phyloP scores from a whole-genome alignment of 2,113 vertebrate genomes.

The Arvicanthis niloticus region DNA sequence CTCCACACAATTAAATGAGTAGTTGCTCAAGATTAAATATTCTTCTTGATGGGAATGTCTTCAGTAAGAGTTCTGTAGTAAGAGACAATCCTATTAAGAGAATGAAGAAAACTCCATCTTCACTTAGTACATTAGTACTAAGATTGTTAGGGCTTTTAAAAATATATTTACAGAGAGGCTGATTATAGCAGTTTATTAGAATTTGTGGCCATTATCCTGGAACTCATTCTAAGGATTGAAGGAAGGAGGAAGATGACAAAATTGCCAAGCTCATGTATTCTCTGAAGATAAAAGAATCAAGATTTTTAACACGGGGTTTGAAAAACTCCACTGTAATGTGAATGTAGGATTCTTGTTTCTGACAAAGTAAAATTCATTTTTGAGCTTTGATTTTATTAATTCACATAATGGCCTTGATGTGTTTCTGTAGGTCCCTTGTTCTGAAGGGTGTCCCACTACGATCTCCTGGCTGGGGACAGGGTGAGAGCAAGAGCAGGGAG shows the following conservation, averaged over 20 bases:
- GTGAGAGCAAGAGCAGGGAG: too few relatives aligned
- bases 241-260: background rate
- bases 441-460: too few relatives aligned
- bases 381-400: background rate
- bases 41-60: slow-evolving; percentile 6
- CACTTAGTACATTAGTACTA: background rate
- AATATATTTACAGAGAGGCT: background rate
- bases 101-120: background rate
- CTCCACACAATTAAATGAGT: slow-evolving; percentile 46
- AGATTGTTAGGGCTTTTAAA: background rate
- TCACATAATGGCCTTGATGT: too few relatives aligned
- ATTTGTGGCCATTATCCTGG: rapidly evolving
- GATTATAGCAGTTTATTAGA: background rate
- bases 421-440: background rate
- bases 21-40: background rate
- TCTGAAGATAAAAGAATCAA: background rate
- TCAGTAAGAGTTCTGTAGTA: background rate
- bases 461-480: too few relatives aligned
- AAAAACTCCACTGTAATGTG: background rate
- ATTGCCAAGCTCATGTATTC: background rate
- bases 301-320: background rate
- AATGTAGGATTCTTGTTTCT: background rate
- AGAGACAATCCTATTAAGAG: background rate
- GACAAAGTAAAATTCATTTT: background rate
- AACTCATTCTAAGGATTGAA: background rate